These are phyloP conservation scores for zebrafish (Danio rerio) DNA, from an alignment of 2,113 vertebrate species.

Conservation along the genomic window DNA sequence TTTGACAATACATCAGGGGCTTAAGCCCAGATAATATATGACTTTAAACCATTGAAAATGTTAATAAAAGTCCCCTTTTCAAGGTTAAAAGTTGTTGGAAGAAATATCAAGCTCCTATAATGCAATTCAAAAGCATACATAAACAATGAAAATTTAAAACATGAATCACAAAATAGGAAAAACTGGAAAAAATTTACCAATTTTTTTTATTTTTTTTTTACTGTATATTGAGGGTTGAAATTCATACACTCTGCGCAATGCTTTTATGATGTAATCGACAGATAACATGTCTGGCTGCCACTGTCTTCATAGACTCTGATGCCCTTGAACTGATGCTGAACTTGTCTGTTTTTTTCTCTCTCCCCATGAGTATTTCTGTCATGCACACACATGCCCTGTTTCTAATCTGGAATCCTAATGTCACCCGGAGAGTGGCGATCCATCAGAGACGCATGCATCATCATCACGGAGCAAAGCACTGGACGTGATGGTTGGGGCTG, in stretches of 20 bases:
- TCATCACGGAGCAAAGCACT: constrained; percentile 40
- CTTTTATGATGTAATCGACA: background rate
- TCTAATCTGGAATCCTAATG: constrained; percentile 48
- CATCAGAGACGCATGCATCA: constrained; percentile 44
- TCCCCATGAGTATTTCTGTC: constrained; percentile 31
- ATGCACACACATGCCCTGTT: background rate
- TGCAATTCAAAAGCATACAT: too few species aligned
- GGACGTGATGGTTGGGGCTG: constrained; percentile 34
- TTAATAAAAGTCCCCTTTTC: too few species aligned
- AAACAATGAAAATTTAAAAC: too few species aligned
- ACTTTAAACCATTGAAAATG: too few species aligned
- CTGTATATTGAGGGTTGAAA: background rate
- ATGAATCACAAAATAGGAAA: too few species aligned
- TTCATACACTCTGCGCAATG: background rate
- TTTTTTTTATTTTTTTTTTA: too few species aligned
- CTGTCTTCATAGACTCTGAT: constrained; percentile 10
- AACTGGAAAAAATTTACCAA: too few species aligned
- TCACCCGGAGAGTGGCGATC: background rate
- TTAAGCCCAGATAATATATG: too few species aligned
- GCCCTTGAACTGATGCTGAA: constrained; percentile 33
- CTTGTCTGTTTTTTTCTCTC: constrained; percentile 17
- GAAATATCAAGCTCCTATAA: too few species aligned
- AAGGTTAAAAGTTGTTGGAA: too few species aligned
- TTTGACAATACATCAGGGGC: too few species aligned
- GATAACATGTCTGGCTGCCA: background rate